Conservation (phyloP, 2,797 vertebrate species). For the Centroberyx gerrardi region DNA sequence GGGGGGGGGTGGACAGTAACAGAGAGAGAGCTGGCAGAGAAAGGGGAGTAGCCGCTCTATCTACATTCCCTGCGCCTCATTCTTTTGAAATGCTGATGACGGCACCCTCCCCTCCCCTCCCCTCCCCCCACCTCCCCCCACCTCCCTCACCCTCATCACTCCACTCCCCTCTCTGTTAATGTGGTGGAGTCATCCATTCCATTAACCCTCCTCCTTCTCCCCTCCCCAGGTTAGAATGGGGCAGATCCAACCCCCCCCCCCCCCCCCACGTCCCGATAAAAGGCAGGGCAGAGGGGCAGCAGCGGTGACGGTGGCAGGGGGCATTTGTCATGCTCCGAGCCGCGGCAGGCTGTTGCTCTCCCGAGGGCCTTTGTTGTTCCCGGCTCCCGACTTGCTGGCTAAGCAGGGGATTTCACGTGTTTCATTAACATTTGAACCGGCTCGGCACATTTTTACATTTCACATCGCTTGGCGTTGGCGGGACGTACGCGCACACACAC, state of each 20-base stretch:
- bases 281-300: conserved; percentile 71
- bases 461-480: conserved; percentile 39
- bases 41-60: conserved; percentile 51
- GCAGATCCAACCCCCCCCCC: conserved; percentile 43
- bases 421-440: conserved; percentile 89
- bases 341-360: conserved; percentile 85
- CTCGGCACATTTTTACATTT: conserved; percentile 75
- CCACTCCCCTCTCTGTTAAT: conserved; percentile 74
- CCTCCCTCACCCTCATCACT: conserved; percentile 71
- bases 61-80: conserved; percentile 61
- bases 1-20: conserved; percentile 43
- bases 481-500: conserved; percentile 2
- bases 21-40: conserved; percentile 46
- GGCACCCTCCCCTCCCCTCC: conserved; percentile 45
- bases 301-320: conserved; percentile 70
- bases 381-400: conserved; percentile 87
- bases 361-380: conserved; percentile 87
- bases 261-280: conserved; percentile 52
- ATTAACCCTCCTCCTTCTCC: conserved; percentile 76
- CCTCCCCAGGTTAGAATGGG: conserved; percentile 64
- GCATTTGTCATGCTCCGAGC: conserved; percentile 89
- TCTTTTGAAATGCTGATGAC: conserved; percentile 84
- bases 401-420: conserved; percentile 88
- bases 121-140: conserved; percentile 68
- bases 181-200: conserved; percentile 81